Conservation (phyloP, 2,888 invertebrate genomes). For the Stenodera caucasica region DNA sequence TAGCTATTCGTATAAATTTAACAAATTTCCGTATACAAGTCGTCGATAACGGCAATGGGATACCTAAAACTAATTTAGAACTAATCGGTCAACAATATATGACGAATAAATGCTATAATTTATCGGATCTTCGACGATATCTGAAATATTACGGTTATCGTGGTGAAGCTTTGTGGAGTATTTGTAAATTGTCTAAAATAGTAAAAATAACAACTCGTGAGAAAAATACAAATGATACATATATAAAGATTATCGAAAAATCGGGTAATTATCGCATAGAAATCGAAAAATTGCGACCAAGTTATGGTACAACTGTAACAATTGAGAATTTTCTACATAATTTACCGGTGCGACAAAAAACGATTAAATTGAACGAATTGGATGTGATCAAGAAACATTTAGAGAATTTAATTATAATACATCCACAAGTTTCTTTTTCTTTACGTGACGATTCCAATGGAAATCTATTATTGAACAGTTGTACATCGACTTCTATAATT, state of each 20-base stretch:
- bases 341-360: slow-evolving; percentile 63
- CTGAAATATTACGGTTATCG: slow-evolving; percentile 66
- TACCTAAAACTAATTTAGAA: slow-evolving; percentile 60
- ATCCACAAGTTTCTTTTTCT: slow-evolving; percentile 67
- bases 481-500: slow-evolving; percentile 60
- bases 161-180: slow-evolving; percentile 69
- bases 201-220: slow-evolving; percentile 65
- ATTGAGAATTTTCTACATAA: slow-evolving; percentile 67
- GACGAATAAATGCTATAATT: slow-evolving; percentile 66
- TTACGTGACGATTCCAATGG: slow-evolving; percentile 67
- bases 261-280: slow-evolving; percentile 37
- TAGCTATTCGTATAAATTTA: slow-evolving; percentile 70
- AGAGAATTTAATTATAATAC: slow-evolving; percentile 66
- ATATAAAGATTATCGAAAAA: slow-evolving; percentile 57
- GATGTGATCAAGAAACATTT: slow-evolving; percentile 63
- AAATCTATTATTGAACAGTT: slow-evolving; percentile 63
- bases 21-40: slow-evolving; percentile 68
- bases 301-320: slow-evolving; percentile 72
- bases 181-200: slow-evolving; percentile 60
- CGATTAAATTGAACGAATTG: slow-evolving; percentile 60
- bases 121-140: slow-evolving; percentile 59
- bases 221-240: slow-evolving; percentile 58
- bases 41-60: slow-evolving; percentile 76
- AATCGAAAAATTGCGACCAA: slow-evolving; percentile 58
- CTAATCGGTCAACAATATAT: slow-evolving; percentile 64